These are phyloP conservation scores for Archips crataeganus DNA, from an alignment of 2,888 invertebrate genomes.

Conservation along the genomic window DNA sequence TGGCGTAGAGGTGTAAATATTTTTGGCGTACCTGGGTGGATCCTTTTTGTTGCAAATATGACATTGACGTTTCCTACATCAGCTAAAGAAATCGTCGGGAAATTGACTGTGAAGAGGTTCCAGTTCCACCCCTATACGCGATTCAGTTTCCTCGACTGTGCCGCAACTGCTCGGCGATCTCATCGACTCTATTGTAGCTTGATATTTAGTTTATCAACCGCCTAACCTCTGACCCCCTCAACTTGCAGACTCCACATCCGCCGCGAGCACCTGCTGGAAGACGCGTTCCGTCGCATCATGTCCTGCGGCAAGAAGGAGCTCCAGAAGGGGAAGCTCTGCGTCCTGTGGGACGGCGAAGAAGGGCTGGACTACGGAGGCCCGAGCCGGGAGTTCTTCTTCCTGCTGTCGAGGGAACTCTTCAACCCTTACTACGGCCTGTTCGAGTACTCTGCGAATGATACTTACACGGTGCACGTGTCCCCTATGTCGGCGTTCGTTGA, in stretches of 20 bases:
- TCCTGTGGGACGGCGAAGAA: constrained; percentile 97
- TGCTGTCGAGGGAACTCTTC: constrained; percentile 98
- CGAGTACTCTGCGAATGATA: constrained; percentile 99
- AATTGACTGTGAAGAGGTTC: no score
- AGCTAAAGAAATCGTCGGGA: no score
- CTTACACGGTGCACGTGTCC: constrained; percentile 97
- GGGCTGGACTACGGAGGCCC: constrained; percentile 99
- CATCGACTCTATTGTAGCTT: no score
- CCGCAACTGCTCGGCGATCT: no score
- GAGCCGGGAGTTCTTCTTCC: constrained; percentile 98
- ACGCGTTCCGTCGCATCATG: constrained; percentile 98
- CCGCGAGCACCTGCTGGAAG: constrained; percentile 96
- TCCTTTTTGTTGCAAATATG: no score
- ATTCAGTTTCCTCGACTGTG: no score
- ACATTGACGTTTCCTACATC: no score
- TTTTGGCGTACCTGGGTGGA: no score
- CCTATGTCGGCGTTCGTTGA: constrained; percentile 99
- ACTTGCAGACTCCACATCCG: constrained; percentile 93
- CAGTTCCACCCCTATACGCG: no score
- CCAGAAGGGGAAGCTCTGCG: constrained; percentile 97
- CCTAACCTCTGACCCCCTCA: background rate
- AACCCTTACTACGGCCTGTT: constrained; percentile 99
- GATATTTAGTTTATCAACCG: background rate
- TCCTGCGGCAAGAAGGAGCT: constrained; percentile 97
- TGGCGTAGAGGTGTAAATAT: no score